Evolutionary conservation across 53 echinoderm and acorn worm genomes (phyloP).

Genomic region (Apostichopus leukothele): DNA sequence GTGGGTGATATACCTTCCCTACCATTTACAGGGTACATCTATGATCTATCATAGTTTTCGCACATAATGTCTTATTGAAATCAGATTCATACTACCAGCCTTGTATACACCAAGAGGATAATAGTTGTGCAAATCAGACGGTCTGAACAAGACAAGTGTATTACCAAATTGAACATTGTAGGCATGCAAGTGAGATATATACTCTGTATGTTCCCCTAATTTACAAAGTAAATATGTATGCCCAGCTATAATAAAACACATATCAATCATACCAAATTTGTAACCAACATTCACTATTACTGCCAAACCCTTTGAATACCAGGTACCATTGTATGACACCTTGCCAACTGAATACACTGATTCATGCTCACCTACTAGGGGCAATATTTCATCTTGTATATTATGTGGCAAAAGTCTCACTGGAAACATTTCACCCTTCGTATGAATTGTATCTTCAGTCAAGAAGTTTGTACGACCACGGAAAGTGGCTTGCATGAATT

Average conservation of each 20-base stretch:
- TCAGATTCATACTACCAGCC: slow-evolving; percentile 28
- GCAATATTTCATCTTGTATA: background rate
- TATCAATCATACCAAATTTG: slow-evolving; percentile 32
- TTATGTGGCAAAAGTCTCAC: slow-evolving; percentile 23
- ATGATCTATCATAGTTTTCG: background rate
- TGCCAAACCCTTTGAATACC: slow-evolving; percentile 9
- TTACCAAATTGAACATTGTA: background rate
- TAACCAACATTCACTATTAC: slow-evolving; percentile 9
- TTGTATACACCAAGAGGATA: slow-evolving; percentile 11
- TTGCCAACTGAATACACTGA: slow-evolving; percentile 24
- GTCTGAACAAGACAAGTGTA: background rate
- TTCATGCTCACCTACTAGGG: background rate
- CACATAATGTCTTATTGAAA: slow-evolving; percentile 17
- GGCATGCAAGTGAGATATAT: slow-evolving; percentile 14
- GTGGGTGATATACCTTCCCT: too few species aligned
- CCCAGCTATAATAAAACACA: slow-evolving; percentile 10
- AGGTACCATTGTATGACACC: slow-evolving; percentile 21
- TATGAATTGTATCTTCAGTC: slow-evolving; percentile 13
- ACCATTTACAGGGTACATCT: too few species aligned
- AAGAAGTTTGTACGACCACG: background rate
- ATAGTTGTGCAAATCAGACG: background rate
- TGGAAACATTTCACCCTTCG: slow-evolving; percentile 41
- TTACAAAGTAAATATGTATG: slow-evolving; percentile 5
- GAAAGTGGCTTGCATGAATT: slow-evolving; percentile 46
- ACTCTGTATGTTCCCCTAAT: background rate